phyloP scores from a whole-genome alignment of 2,113 vertebrate genomes.

The Vulpes ferrilata region DNA sequence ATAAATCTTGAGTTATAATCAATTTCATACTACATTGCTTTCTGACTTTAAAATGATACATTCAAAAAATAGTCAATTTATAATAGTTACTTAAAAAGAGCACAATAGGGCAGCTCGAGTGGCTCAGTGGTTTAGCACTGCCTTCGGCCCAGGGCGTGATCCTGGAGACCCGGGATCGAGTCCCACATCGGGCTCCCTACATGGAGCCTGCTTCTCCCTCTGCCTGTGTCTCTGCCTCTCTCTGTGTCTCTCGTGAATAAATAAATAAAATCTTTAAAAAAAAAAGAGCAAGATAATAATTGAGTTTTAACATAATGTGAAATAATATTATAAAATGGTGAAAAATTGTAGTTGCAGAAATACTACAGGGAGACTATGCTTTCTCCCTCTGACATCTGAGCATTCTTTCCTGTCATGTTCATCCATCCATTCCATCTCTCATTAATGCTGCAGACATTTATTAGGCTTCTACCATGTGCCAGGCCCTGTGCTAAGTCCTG shows the following conservation, averaged over 20 bases:
- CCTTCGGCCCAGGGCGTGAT: no score
- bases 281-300: not conserved
- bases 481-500: not conserved
- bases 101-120: not conserved
- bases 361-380: not conserved
- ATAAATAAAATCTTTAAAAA: not conserved
- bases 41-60: slow-evolving; percentile 36
- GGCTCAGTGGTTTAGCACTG: no score
- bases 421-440: not conserved
- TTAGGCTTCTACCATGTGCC: not conserved
- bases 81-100: not conserved
- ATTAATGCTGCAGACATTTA: not conserved
- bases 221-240: no score
- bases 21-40: not conserved
- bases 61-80: slow-evolving; percentile 37
- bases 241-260: no score
- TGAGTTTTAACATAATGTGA: slow-evolving; percentile 9
- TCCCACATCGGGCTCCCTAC: no score
- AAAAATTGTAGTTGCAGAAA: not conserved
- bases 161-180: no score
- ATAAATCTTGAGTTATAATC: slow-evolving; percentile 5
- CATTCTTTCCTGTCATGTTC: not conserved
- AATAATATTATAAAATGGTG: not conserved
- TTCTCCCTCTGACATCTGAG: not conserved
- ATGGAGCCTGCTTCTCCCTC: no score